phyloP scores from a whole-genome alignment of 2,888 invertebrate genomes.

The Habrosyne pyritoides region DNA sequence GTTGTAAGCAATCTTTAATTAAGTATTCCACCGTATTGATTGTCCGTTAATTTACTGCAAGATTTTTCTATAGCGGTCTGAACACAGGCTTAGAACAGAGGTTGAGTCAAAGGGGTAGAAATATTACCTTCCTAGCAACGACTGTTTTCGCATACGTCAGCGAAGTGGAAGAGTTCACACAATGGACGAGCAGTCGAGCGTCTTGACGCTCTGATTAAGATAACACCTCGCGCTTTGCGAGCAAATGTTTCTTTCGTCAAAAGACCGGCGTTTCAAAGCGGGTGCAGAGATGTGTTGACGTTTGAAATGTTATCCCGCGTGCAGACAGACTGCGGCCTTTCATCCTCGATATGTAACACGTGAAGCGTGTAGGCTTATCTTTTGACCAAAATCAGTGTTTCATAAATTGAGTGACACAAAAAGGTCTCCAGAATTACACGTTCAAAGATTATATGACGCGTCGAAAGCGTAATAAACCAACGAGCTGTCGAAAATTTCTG shows the following conservation, averaged over 20 bases:
- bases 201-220: slow-evolving; percentile 69
- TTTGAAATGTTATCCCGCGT: slow-evolving; percentile 46
- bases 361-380: slow-evolving; percentile 8
- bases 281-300: slow-evolving; percentile 45
- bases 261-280: slow-evolving; percentile 53
- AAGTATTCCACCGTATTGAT: no score
- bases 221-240: slow-evolving; percentile 60
- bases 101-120: slow-evolving; percentile 62
- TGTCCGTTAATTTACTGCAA: no score
- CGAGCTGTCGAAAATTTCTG: not conserved
- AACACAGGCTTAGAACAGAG: slow-evolving; percentile 19
- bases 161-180: slow-evolving; percentile 58
- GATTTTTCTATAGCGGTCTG: no score
- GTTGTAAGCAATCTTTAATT: not conserved
- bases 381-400: slow-evolving; percentile 4
- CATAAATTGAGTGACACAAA: slow-evolving; percentile 1
- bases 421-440: slow-evolving; percentile 6
- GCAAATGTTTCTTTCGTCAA: slow-evolving; percentile 49
- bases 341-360: slow-evolving; percentile 7
- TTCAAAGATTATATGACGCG: not conserved
- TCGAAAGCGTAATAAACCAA: not conserved
- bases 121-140: slow-evolving; percentile 54
- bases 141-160: slow-evolving; percentile 46
- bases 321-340: slow-evolving; percentile 7
- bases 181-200: slow-evolving; percentile 52